A percentile compares a stretch with the other conserved stretches of the same genome.
phyloP scores from a whole-genome alignment of 2,113 vertebrate genomes.

The Leiothrix lutea region DNA sequence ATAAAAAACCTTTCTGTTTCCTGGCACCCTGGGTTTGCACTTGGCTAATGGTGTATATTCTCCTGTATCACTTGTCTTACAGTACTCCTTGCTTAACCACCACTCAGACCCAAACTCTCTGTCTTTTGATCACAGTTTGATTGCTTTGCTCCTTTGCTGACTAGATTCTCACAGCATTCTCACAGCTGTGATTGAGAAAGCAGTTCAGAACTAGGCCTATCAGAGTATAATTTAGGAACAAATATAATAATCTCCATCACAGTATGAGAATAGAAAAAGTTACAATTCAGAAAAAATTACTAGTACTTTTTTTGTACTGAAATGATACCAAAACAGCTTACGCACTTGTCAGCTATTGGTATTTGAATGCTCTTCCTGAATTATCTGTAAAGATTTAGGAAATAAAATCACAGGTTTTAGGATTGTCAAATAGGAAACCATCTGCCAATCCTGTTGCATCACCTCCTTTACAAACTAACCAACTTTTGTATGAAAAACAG shows the following conservation, averaged over 20 bases:
- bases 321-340: not conserved
- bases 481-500: not conserved
- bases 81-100: not conserved
- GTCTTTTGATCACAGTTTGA: not conserved
- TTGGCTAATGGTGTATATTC: not conserved
- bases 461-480: not conserved
- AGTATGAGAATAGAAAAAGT: not conserved
- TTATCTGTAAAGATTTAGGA: not conserved
- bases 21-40: not conserved
- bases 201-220: not conserved
- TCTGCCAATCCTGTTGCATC: not conserved
- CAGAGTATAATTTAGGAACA: not conserved
- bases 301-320: not conserved
- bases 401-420: not conserved
- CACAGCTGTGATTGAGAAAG: not conserved
- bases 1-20: not conserved
- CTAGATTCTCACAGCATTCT: not conserved
- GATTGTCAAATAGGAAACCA: not conserved
- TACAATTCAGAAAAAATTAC: not conserved
- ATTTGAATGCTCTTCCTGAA: not conserved
- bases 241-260: not conserved
- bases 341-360: not conserved
- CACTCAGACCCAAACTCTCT: not conserved
- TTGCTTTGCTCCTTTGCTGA: conserved; percentile 4
- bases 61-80: not conserved